Evolutionary conservation across 2,797 vertebrate genomes (phyloP), one percentile per base, ranked within the genome.

Genomic region (Moxostoma hubbsi): DNA sequence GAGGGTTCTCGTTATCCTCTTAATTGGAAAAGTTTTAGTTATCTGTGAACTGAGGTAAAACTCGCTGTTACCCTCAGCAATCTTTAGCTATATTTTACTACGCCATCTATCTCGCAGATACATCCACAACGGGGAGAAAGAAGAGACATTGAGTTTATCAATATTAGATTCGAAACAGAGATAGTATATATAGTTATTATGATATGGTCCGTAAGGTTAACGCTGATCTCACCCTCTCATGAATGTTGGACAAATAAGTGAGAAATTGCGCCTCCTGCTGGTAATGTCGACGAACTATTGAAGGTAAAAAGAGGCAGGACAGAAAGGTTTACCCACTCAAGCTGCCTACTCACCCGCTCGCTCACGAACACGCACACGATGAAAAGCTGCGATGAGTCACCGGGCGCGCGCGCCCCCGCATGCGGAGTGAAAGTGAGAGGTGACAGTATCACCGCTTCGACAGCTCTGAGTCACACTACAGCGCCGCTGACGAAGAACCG

Each of bases 381-480:
- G 77, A 64, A 80, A 79, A 65, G 77, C 82, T 54, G 24, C 7
- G 82, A 79, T 84, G 83, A 82, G 68, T 84, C 83, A 84, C 75
- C 9, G 54, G 54, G 57, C 55, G 64, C 9, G 9, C 62, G 24
- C 79, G 66, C 75, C 79, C 66, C 70, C 62, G 65, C 51, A 70
- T 66, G 73, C 66, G 11, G 59, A 74, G 65, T 53, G 46, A 16
- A 55, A 47, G 62, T 12, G 68, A 51, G 16, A 65, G 59, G 62
- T 51, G 66, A 68, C 76, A 72, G 10, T 36, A 70, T 74, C 70
- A 63, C 54, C 69, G 47, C 69, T 70, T 82, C 75, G 53, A 74
- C 61, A 74, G 66, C 57, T 59, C 58, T 65, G 68, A 77, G 57
- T 79, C 81, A 78, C 58, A 5, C 36, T 12, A 55, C 47, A 58